These are phyloP conservation scores for Hypanus sabinus DNA, from an alignment of 2,113 vertebrate genomes.

Conservation along the genomic window DNA sequence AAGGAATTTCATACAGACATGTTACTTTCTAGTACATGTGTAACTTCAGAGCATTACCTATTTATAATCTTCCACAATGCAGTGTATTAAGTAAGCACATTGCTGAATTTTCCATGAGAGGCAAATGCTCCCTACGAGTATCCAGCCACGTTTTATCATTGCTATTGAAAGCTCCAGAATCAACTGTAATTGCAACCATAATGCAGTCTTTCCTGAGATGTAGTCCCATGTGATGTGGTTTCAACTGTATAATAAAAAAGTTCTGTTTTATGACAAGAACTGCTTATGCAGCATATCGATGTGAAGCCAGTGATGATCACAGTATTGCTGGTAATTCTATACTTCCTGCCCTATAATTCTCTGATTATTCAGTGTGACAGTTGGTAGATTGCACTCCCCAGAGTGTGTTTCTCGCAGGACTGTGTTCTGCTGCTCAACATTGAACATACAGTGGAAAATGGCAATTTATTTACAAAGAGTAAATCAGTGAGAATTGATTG, in stretches of 20 bases:
- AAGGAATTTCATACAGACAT: background rate
- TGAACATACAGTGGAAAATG: conserved; percentile 37
- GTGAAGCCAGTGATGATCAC: conserved; percentile 37
- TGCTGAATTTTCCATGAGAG: background rate
- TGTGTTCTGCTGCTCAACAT: conserved; percentile 37
- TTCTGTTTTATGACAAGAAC: conserved; percentile 31
- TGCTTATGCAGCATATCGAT: conserved; percentile 31
- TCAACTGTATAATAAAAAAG: conserved; percentile 31
- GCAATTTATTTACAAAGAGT: conserved; percentile 40
- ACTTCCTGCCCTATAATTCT: conserved; percentile 26
- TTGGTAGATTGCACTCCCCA: background rate
- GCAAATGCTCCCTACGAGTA: background rate
- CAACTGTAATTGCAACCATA: conserved; percentile 29
- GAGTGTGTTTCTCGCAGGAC: conserved; percentile 30
- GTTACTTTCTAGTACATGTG: background rate
- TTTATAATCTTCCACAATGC: background rate
- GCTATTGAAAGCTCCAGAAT: conserved; percentile 14
- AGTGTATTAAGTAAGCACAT: background rate
- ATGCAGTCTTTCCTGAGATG: conserved; percentile 24
- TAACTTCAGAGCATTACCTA: background rate
- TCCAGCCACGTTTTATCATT: background rate
- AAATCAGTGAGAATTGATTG: conserved; percentile 38
- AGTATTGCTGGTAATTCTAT: conserved; percentile 32
- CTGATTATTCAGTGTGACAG: conserved; percentile 36
- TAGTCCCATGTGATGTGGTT: conserved; percentile 30